A percentile compares a stretch with the other conserved stretches of the same genome.
Evolutionary conservation across 2,888 invertebrate genomes (phyloP).

Genomic region (Sarcophaga subvicina): DNA sequence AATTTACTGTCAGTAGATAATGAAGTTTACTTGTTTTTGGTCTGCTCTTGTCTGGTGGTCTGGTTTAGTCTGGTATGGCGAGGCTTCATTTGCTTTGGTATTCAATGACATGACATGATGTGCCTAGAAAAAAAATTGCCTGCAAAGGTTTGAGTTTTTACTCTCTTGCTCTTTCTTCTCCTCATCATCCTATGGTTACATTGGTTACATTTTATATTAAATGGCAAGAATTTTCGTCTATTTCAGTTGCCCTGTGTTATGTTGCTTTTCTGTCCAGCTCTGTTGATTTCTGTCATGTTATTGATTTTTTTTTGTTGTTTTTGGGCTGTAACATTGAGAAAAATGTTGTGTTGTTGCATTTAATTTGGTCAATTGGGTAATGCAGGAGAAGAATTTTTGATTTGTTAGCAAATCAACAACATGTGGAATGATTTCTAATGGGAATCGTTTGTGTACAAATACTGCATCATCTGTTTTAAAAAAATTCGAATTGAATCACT

Average conservation of each 20-base stretch:
- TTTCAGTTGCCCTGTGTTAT: too few species aligned
- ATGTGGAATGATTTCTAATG: conserved; percentile 40
- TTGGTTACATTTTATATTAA: too few species aligned
- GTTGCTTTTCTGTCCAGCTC: too few species aligned
- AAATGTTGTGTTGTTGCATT: neutral
- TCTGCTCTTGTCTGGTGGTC: neutral
- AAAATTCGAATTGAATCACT: neutral
- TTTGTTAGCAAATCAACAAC: conserved; percentile 18
- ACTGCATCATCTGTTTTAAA: neutral
- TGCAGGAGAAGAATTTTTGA: conserved; percentile 5
- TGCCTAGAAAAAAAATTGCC: neutral
- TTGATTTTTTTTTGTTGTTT: neutral
- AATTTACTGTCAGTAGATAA: conserved; percentile 62
- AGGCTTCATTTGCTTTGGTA: neutral
- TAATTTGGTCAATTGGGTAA: conserved; percentile 9
- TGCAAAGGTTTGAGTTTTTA: neutral
- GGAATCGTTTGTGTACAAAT: conserved; percentile 15
- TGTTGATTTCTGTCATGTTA: neutral
- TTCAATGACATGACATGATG: neutral
- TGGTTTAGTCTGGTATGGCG: conserved; percentile 3
- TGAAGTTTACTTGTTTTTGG: conserved; percentile 58
- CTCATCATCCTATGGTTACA: neutral
- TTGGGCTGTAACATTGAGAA: neutral
- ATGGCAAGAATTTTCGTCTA: too few species aligned
- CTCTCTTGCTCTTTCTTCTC: neutral